Evolutionary conservation across 2,797 vertebrate genomes (phyloP), one percentile per base, ranked within the genome.

Genomic region (Clarias platycephalus): DNA sequence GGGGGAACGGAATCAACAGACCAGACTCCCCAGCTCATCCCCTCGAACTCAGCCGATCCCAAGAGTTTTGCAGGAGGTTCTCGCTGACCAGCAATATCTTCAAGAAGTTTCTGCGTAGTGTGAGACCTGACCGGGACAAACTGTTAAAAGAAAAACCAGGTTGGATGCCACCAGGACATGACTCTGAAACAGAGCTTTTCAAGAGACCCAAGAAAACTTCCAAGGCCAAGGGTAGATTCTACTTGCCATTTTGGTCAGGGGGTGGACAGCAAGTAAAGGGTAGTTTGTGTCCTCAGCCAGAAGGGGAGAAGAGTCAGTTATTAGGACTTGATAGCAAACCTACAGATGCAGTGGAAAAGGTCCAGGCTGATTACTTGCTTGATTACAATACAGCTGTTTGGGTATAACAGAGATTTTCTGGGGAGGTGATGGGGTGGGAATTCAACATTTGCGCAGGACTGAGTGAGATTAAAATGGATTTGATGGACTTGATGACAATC

Each of bases 321-420:
- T 89, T 93, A 88, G 90, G 91, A 57, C 91, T 94, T 89, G 85
- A 90, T 90, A 91, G 91, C 76, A 93, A 89, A 87, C 64, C 49
- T 78, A 44, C 66, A 75, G 93, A 93, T 49, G 76, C 91, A 81
- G 86, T 89, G 84, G 91, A 94, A 88, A 93, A 90, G 91, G 81
- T 91, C 91, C 94, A 93, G 75, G 91, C 94, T 0, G 44, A 49
- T 49, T 49, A 49, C 44, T 94, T 97, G 85, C 98, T 99, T 93
- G 97, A 99, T 90, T 95, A 98, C 91, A 97, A 97, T 90, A 98
- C 97, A 72, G 98, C 96, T 58, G 97, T 99, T 53, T 98, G 98
- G 98, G 98, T 99, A 86, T 99, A 95, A 97, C 79, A 88, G 84
- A 0, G 76, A 81, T 83, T 85, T 85, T 87, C 68, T 15, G 60